phyloP scores from a whole-genome alignment of 2,888 invertebrate species.

The Andrena marginata region DNA sequence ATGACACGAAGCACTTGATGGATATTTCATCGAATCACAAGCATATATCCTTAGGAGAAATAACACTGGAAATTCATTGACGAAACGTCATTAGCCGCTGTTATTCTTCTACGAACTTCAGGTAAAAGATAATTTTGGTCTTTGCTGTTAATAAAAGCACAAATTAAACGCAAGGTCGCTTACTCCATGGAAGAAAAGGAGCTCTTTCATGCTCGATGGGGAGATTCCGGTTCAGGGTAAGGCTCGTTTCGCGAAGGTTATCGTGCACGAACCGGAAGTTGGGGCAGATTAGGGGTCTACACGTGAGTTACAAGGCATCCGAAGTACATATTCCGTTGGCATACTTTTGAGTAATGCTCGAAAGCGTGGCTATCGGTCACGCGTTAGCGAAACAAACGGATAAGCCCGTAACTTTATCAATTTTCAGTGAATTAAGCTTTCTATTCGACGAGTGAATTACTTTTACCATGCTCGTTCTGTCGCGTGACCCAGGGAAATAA shows the following conservation, averaged over 20 bases:
- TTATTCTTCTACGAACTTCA: not conserved
- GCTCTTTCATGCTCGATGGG: conserved; percentile 4
- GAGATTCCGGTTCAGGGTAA: conserved; percentile 11
- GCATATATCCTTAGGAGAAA: not conserved
- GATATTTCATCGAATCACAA: not conserved
- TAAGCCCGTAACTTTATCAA: conserved; percentile 21
- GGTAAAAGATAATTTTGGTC: not conserved
- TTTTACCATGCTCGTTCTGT: not conserved
- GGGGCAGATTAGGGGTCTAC: conserved; percentile 27
- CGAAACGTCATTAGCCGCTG: too few relatives aligned
- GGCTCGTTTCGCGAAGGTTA: conserved; percentile 36
- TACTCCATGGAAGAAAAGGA: not conserved
- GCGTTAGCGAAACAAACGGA: conserved; percentile 3
- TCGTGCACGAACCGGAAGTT: conserved; percentile 39
- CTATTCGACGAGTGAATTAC: conserved; percentile 3
- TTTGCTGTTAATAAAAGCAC: not conserved
- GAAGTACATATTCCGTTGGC: not conserved
- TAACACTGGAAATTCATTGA: too few relatives aligned
- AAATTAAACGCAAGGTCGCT: conserved; percentile 6
- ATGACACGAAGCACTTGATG: not conserved
- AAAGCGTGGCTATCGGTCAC: conserved; percentile 8
- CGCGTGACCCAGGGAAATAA: conserved; percentile 14
- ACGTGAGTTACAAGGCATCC: conserved; percentile 16
- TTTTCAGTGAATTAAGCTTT: conserved; percentile 24
- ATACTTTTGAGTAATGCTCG: not conserved